Evolutionary conservation across 2,888 invertebrate genomes (phyloP).

Genomic region (Brachypalpus laphriformis): DNA sequence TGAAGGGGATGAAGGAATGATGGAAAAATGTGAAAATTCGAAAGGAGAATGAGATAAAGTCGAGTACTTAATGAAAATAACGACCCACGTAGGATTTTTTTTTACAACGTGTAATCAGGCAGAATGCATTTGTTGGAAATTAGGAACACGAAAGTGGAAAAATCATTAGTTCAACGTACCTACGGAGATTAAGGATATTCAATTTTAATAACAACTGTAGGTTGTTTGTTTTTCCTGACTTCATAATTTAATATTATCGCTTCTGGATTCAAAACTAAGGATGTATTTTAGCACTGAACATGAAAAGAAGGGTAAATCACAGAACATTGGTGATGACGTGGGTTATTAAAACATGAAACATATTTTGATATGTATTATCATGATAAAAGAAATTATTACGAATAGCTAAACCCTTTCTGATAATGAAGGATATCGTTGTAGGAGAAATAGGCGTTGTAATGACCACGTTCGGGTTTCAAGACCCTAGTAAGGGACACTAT

Average conservation of each 20-base stretch:
- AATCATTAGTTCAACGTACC: neutral
- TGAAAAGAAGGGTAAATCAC: too few relatives aligned
- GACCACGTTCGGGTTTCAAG: too few relatives aligned
- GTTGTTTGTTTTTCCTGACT: neutral
- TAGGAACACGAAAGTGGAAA: conserved; percentile 6
- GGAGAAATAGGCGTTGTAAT: too few relatives aligned
- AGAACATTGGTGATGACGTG: too few relatives aligned
- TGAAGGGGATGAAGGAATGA: neutral
- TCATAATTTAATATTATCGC: neutral
- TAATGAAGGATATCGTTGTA: too few relatives aligned
- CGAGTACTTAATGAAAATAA: conserved; percentile 37
- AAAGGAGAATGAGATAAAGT: conserved; percentile 35
- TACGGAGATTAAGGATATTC: neutral
- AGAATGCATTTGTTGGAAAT: conserved; percentile 33
- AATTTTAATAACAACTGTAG: neutral
- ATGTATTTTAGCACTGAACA: too few relatives aligned
- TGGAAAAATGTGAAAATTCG: conserved; percentile 5
- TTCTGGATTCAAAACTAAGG: too few relatives aligned
- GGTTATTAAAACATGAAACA: too few relatives aligned
- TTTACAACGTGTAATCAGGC: conserved; percentile 41
- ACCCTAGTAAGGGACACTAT: too few relatives aligned
- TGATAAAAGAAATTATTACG: too few relatives aligned
- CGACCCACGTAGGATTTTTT: conserved; percentile 49
- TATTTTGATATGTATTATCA: too few relatives aligned
- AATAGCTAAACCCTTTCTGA: too few relatives aligned